phyloP scores from a whole-genome alignment of 1,140 invertebrate species.

The Micrasema minimum region DNA sequence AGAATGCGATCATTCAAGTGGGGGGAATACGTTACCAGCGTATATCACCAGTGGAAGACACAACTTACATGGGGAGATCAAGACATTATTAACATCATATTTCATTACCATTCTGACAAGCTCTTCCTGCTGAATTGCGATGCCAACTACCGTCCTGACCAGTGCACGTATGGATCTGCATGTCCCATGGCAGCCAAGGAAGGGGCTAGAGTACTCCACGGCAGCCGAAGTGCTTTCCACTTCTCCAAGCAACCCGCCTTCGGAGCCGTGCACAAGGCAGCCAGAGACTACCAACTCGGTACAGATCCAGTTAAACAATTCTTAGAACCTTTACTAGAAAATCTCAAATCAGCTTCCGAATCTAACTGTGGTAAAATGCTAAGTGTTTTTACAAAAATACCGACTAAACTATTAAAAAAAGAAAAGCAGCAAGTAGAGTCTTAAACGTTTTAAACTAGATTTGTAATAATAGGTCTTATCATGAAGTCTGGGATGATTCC shows the following conservation, averaged over 20 bases:
- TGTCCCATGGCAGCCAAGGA: constrained; percentile 79
- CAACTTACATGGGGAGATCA: constrained; percentile 98
- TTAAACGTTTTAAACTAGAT: too few relatives aligned
- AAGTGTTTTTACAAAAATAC: constrained; percentile 46
- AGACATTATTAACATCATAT: constrained; percentile 96
- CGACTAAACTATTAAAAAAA: constrained; percentile 26
- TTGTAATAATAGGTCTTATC: too few relatives aligned
- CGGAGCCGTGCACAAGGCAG: constrained; percentile 61
- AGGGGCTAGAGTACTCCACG: constrained; percentile 90
- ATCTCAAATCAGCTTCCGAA: constrained; percentile 40
- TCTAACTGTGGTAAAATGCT: constrained; percentile 50
- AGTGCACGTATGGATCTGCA: constrained; percentile 93
- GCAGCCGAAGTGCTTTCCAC: constrained; percentile 87
- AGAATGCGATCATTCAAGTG: constrained; percentile 88
- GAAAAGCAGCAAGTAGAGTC: neutral
- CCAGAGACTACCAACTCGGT: constrained; percentile 43
- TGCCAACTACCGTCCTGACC: constrained; percentile 93
- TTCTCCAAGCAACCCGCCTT: constrained; percentile 88
- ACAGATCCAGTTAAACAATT: constrained; percentile 49
- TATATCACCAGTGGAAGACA: constrained; percentile 86
- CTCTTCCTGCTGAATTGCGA: constrained; percentile 85
- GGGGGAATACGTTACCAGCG: constrained; percentile 84
- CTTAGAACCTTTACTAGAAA: constrained; percentile 32
- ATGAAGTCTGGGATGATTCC: too few relatives aligned
- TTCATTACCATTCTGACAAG: constrained; percentile 88